These are phyloP conservation scores for Halcyon leucocephala DNA, from an alignment of 2,797 vertebrate species.

Conservation along the genomic window DNA sequence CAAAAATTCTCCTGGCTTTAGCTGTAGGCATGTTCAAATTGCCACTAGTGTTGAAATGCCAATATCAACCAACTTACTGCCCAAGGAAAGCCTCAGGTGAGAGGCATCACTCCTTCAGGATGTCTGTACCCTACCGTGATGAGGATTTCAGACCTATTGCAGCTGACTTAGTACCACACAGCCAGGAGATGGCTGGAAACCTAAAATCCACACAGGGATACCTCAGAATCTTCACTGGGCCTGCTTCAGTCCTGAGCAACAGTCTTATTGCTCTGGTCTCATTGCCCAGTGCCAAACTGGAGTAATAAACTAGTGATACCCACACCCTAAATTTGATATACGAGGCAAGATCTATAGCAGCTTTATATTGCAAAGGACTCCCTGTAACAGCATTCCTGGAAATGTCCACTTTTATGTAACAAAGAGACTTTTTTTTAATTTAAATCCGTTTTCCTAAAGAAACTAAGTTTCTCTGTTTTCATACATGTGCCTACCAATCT, in stretches of 20 bases:
- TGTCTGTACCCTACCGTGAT: rapidly evolving
- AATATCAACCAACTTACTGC: rapidly evolving
- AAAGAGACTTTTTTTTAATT: not conserved
- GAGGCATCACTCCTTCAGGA: not conserved
- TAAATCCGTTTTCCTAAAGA: not conserved
- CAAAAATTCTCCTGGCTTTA: not conserved
- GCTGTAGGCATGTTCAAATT: not conserved
- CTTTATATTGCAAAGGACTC: not conserved
- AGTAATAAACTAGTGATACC: not conserved
- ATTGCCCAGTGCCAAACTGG: not conserved
- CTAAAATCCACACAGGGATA: not conserved
- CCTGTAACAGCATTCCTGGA: not conserved
- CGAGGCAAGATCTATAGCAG: not conserved
- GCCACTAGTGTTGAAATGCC: not conserved
- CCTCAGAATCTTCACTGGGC: not conserved
- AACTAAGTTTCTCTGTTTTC: not conserved
- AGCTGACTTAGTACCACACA: not conserved
- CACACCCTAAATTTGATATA: rapidly evolving
- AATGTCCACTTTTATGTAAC: not conserved
- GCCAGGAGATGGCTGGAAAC: not conserved
- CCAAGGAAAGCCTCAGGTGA: not conserved
- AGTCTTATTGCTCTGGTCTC: not conserved
- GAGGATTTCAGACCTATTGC: rapidly evolving
- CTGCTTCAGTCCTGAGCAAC: rapidly evolving
- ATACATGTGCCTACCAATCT: not conserved